phyloP scores from a whole-genome alignment of 2,888 invertebrate species.

The Pseudococcus longispinus region DNA sequence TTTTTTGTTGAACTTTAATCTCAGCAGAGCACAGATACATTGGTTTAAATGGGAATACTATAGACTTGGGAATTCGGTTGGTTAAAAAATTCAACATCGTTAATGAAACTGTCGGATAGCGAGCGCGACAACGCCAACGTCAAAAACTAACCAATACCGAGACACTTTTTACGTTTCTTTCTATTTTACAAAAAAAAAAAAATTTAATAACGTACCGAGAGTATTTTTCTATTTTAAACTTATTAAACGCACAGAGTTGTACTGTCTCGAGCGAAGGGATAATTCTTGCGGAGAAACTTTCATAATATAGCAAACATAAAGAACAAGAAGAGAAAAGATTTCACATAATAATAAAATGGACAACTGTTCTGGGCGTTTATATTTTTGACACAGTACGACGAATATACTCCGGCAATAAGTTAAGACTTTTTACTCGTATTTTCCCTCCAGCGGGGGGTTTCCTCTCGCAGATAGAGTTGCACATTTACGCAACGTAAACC shows the following conservation, averaged over 20 bases:
- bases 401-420: constrained; percentile 29
- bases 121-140: background rate
- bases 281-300: constrained; percentile 22
- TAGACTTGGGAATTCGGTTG: background rate
- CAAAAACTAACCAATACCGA: background rate
- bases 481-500: background rate
- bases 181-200: too few relatives aligned
- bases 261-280: constrained; percentile 2
- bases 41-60: background rate
- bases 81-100: constrained; percentile 12
- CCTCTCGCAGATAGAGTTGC: background rate
- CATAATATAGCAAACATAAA: constrained; percentile 11
- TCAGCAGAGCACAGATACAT: background rate
- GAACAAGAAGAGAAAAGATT: constrained; percentile 25
- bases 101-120: constrained; percentile 29
- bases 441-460: background rate
- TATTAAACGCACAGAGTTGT: background rate
- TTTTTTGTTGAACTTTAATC: background rate
- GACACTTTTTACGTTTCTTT: background rate
- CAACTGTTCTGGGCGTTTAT: constrained; percentile 4
- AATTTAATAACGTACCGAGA: constrained; percentile 30
- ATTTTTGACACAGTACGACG: constrained; percentile 19
- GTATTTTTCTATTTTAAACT: constrained; percentile 17
- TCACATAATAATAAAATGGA: constrained; percentile 27
- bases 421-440: constrained; percentile 6